Conservation (phyloP, 2,113 vertebrate genomes). For the Bujurquina vittata region DNA sequence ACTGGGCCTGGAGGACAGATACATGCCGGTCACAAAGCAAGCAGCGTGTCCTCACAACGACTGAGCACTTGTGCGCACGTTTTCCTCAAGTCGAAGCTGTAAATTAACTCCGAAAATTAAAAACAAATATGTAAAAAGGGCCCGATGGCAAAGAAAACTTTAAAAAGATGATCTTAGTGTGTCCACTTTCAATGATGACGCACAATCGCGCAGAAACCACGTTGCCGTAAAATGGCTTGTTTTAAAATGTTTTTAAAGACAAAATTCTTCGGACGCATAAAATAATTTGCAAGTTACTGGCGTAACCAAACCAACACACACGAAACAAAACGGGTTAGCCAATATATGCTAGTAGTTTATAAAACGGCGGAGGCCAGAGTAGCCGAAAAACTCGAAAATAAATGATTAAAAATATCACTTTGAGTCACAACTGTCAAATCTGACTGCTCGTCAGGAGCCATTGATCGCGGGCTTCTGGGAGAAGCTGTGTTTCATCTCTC, state of each 20-base stretch:
- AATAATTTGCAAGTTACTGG: not conserved
- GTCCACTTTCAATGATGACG: not conserved
- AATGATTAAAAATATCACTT: conserved; percentile 73
- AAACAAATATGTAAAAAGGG: not conserved
- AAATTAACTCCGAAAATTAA: not conserved
- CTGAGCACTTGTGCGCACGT: not conserved
- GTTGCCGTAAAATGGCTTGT: not conserved
- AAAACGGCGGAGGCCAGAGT: rapidly evolving
- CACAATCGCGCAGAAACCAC: not conserved
- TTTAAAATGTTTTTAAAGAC: not conserved
- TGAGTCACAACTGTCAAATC: conserved; percentile 85
- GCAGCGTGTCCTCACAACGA: not conserved
- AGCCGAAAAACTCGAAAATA: not conserved
- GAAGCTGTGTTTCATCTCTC: conserved; percentile 88
- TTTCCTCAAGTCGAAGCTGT: not conserved
- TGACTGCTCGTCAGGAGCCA: conserved; percentile 86
- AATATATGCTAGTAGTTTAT: not conserved
- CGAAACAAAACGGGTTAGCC: not conserved
- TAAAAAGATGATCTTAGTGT: not conserved
- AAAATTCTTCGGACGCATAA: not conserved
- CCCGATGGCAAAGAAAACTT: no score
- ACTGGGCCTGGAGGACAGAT: conserved; percentile 87
- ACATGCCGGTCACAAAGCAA: conserved; percentile 12
- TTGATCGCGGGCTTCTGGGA: conserved; percentile 85
- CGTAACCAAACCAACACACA: not conserved